Percentiles rank a stretch among this genome's conserved stretches.
Conservation (phyloP, 2,113 vertebrate genomes). For the Macrotus californicus region DNA sequence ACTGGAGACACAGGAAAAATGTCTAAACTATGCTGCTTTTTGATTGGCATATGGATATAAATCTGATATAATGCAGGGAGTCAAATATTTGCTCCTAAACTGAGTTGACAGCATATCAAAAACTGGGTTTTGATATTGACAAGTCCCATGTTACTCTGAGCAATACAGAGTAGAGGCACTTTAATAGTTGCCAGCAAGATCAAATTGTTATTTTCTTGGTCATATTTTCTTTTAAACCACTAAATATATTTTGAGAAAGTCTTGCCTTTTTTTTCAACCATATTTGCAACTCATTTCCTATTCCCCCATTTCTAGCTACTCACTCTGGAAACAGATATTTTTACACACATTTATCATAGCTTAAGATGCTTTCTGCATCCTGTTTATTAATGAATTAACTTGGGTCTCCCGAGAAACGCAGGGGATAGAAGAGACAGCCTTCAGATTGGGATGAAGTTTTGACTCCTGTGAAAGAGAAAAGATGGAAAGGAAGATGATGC, state of each 20-base stretch:
- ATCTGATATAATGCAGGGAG: not conserved
- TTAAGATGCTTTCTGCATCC: not conserved
- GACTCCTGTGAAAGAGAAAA: not conserved
- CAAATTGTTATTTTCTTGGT: not conserved
- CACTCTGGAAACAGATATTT: not conserved
- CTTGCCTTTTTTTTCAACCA: not conserved
- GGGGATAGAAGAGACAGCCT: not conserved
- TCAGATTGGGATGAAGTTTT: not conserved
- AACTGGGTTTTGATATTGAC: not conserved
- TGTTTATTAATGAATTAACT: not conserved
- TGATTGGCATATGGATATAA: not conserved
- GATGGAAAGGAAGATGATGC: not conserved
- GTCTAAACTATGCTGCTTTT: not conserved
- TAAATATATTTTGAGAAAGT: not conserved
- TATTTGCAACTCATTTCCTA: not conserved
- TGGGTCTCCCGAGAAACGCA: not conserved
- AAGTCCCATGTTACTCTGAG: not conserved
- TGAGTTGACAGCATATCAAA: slow-evolving; percentile 8
- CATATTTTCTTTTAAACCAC: not conserved
- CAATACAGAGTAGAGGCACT: not conserved
- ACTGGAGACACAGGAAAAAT: not conserved
- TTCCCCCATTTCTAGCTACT: not conserved
- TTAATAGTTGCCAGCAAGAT: not conserved
- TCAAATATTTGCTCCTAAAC: slow-evolving; percentile 18
- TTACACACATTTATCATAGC: not conserved